Evolutionary conservation across 2,113 vertebrate genomes (phyloP), one percentile per base, ranked within the genome.

Genomic region (Nycticryphes semicollaris): DNA sequence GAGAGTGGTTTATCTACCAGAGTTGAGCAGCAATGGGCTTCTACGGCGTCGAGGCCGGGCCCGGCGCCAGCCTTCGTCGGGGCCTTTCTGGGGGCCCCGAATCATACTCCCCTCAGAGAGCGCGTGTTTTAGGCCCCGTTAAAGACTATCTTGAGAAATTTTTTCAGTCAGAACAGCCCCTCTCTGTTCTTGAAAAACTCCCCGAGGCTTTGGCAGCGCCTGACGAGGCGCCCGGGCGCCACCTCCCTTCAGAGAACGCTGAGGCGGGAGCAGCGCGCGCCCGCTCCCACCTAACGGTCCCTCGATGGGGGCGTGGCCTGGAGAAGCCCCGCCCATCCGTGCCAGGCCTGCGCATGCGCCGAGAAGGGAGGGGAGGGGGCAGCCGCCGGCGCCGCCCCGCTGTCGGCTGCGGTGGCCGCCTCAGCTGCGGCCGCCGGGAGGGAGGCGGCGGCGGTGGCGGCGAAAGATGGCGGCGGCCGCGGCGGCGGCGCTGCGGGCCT

Each of bases 401-500:
- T 67, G 87, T 92, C 76, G 94, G 93, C 84, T 57, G 74, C 47
- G 70, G 85, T 70, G 50, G 94, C 94, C 19, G 81, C 93, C 48
- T 43, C 41, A 67, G 90, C 64, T 51, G 91, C 87, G 80, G 93
- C 68, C 48, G 51, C 12, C 75, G 14, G 84, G 39, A 37, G 31
- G 39, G 33, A 35, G 90, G 80, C 90, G 80, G 80, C 72, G 80
- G 96, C 75, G n/a, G n/a, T n/a, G 63, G 81, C 69, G 80, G 96
- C 78, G 63, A 91, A 78, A 89, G 74, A 92, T 88, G 86, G 94
- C 78, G 87, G 93, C 90, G 56, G 95, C 97, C 76, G 92, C 96
- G 77, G 96, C 97, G n/a, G 93, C 97, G 89, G 93, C 97, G 88
- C 68, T 89, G 62, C 98, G 98, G 98, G 98, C 98, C 98, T 99